These are phyloP conservation scores for Resseliella maxima DNA, from an alignment of 2,888 invertebrate species.

Conservation along the genomic window DNA sequence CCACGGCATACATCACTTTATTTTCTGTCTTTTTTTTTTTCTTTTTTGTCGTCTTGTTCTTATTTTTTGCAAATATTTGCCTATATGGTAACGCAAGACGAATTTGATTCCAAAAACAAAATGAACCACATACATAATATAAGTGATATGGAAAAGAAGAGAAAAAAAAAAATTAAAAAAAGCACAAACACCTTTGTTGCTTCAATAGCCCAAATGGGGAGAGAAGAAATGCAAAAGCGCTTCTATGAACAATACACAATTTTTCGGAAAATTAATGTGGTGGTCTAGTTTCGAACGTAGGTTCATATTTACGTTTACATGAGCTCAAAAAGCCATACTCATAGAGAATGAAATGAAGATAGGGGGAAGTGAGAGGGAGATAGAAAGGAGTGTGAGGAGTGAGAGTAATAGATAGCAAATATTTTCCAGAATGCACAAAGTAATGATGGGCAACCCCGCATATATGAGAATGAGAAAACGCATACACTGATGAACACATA, in stretches of 20 bases:
- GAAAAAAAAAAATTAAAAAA: neutral
- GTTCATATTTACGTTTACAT: neutral
- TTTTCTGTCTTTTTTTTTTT: neutral
- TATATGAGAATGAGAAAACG: conserved; percentile 35
- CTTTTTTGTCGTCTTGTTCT: neutral
- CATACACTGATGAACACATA: conserved; percentile 31
- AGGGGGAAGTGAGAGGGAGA: too few relatives aligned
- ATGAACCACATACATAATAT: neutral
- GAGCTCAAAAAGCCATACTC: neutral
- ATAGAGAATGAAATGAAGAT: neutral
- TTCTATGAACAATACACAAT: neutral
- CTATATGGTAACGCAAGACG: conserved; percentile 14
- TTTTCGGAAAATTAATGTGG: conserved; percentile 33
- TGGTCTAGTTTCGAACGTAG: conserved; percentile 13
- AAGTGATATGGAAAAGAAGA: neutral
- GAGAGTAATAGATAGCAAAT: too few relatives aligned
- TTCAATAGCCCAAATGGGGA: neutral
- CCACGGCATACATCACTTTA: neutral
- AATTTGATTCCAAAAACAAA: conserved; percentile 32
- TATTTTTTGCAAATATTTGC: conserved; percentile 18
- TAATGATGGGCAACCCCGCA: conserved; percentile 51
- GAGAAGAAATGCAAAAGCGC: neutral
- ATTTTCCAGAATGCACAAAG: neutral
- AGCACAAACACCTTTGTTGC: neutral
- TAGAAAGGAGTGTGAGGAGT: too few relatives aligned